These are phyloP conservation scores for Leucoraja ocellata DNA, from an alignment of 2,797 vertebrate genomes.

Conservation along the genomic window DNA sequence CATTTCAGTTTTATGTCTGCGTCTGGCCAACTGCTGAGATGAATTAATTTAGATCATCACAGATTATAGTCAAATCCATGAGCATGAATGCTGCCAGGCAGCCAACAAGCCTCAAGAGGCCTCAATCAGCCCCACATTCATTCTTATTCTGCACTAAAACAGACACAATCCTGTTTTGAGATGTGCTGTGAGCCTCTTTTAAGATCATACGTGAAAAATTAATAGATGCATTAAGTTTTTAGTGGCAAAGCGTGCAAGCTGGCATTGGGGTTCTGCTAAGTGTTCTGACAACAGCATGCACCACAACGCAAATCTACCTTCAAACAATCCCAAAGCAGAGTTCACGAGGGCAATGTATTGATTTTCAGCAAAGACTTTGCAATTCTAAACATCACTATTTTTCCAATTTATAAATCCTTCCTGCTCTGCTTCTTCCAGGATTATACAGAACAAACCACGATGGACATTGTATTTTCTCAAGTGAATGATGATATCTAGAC, in stretches of 20 bases:
- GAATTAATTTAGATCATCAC: constrained; percentile 38
- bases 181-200: constrained; percentile 35
- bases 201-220: constrained; percentile 36
- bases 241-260: constrained; percentile 1
- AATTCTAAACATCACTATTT: neutral
- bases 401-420: neutral
- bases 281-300: neutral
- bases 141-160: constrained; percentile 34
- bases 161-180: constrained; percentile 35
- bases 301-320: neutral
- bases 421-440: neutral
- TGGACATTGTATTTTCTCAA: neutral
- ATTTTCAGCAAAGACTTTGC: constrained; percentile 5
- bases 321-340: neutral
- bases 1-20: constrained; percentile 35
- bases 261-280: neutral
- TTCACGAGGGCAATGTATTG: neutral
- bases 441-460: neutral
- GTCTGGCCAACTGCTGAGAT: constrained; percentile 31
- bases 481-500: neutral
- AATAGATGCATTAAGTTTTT: constrained; percentile 37
- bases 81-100: constrained; percentile 32
- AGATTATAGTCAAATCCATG: constrained; percentile 37
- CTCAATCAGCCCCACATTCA: constrained; percentile 19
- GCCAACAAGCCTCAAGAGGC: constrained; percentile 32